Evolutionary conservation across 1,140 invertebrate species (phyloP).

Genomic region (Pararge aegeria): DNA sequence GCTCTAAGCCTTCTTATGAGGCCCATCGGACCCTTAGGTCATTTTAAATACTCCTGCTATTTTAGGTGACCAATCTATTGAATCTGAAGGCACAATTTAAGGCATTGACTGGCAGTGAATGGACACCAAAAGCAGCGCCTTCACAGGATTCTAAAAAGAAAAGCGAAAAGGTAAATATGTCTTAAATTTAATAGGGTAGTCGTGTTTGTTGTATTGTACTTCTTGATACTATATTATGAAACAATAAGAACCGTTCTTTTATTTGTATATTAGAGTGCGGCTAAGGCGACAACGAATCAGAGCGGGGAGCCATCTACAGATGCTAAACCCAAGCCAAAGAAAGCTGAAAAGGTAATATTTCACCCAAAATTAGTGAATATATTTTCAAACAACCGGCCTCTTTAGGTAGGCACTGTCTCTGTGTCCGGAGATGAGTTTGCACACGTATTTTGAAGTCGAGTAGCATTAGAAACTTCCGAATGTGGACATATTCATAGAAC

Average conservation of each 20-base stretch:
- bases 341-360: constrained; percentile 82
- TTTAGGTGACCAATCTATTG: constrained; percentile 83
- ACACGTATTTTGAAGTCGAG: no score
- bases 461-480: no score
- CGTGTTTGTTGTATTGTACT: no score
- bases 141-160: constrained; percentile 15
- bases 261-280: not conserved
- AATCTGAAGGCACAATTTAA: constrained; percentile 88
- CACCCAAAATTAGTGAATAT: no score
- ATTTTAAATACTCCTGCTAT: constrained; percentile 4
- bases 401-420: no score
- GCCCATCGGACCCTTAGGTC: no score
- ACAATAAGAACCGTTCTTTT: not conserved
- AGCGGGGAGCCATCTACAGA: not conserved
- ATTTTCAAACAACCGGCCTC: no score
- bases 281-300: not conserved
- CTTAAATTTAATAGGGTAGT: no score
- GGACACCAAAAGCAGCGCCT: constrained; percentile 79
- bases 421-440: no score
- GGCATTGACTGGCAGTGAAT: constrained; percentile 82
- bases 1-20: no score
- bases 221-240: no score
- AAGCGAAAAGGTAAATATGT: constrained; percentile 23
- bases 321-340: constrained; percentile 59
- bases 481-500: no score